Evolutionary conservation across 2,797 vertebrate genomes (phyloP).

Genomic region (Sebastes reedi): DNA sequence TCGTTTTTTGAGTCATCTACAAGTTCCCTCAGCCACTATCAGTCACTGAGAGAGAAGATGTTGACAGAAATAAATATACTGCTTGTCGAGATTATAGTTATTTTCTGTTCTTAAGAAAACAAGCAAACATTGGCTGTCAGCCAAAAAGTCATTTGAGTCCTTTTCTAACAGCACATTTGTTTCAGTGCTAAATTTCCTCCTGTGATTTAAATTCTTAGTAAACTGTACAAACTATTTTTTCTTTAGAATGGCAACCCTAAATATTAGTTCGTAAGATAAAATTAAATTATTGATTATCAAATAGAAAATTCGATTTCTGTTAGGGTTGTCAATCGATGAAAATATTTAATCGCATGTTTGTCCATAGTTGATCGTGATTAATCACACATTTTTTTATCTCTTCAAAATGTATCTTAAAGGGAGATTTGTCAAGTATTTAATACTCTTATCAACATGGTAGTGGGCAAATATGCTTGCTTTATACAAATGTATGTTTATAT

Average conservation of each 20-base stretch:
- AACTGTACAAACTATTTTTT: background rate
- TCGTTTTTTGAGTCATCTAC: constrained; percentile 31
- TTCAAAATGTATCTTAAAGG: too few relatives aligned
- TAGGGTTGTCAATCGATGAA: too few relatives aligned
- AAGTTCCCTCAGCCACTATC: background rate
- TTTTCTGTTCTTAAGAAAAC: constrained; percentile 24
- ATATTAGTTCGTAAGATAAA: background rate
- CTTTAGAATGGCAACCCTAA: background rate
- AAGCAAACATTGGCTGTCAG: background rate
- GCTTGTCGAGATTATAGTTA: background rate
- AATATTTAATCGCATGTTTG: too few relatives aligned
- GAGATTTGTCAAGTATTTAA: too few relatives aligned
- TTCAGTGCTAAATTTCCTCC: background rate
- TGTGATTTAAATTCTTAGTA: background rate
- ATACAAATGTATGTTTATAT: too few relatives aligned
- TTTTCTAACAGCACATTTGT: background rate
- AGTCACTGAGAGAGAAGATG: constrained; percentile 3
- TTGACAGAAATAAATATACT: background rate
- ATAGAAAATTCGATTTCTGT: background rate
- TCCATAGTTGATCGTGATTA: too few relatives aligned
- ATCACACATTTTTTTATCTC: too few relatives aligned
- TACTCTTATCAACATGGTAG: too few relatives aligned
- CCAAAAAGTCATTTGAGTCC: background rate
- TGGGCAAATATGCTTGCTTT: too few relatives aligned
- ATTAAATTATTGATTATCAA: background rate